Evolutionary conservation across 2,113 vertebrate species (phyloP).

Genomic region (Baryphthengus martii): DNA sequence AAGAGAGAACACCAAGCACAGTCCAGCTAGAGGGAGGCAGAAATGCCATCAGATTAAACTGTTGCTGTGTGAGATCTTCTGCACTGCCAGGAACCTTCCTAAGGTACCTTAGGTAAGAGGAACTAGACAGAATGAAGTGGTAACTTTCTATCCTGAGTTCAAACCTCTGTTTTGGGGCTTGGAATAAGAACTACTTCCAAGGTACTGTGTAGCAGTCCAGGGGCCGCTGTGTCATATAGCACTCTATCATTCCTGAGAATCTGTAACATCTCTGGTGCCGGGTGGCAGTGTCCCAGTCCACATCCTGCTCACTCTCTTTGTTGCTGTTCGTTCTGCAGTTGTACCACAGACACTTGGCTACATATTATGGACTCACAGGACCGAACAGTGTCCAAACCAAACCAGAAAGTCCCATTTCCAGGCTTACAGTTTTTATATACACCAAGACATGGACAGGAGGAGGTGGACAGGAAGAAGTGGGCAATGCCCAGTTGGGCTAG

Average conservation of each 20-base stretch:
- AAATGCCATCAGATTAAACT: background rate
- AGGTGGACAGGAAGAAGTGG: background rate
- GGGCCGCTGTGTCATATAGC: background rate
- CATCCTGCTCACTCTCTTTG: background rate
- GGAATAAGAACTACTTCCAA: background rate
- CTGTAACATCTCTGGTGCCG: background rate
- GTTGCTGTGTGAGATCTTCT: background rate
- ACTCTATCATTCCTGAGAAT: background rate
- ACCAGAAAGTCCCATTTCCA: background rate
- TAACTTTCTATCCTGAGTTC: background rate
- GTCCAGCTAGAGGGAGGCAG: background rate
- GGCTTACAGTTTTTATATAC: background rate
- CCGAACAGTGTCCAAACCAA: background rate
- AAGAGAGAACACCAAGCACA: constrained; percentile 4
- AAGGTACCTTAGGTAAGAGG: background rate
- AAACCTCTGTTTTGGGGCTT: background rate
- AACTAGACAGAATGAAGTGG: background rate
- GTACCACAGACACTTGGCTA: background rate
- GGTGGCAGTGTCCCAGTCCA: background rate
- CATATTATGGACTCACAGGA: background rate
- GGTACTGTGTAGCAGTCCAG: background rate
- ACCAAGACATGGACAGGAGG: background rate
- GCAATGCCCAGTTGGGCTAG: background rate
- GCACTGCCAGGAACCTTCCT: background rate
- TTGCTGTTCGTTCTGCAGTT: background rate